Evolutionary conservation across 2,797 vertebrate genomes (phyloP).

Genomic region (Lagocephalus sceleratus): DNA sequence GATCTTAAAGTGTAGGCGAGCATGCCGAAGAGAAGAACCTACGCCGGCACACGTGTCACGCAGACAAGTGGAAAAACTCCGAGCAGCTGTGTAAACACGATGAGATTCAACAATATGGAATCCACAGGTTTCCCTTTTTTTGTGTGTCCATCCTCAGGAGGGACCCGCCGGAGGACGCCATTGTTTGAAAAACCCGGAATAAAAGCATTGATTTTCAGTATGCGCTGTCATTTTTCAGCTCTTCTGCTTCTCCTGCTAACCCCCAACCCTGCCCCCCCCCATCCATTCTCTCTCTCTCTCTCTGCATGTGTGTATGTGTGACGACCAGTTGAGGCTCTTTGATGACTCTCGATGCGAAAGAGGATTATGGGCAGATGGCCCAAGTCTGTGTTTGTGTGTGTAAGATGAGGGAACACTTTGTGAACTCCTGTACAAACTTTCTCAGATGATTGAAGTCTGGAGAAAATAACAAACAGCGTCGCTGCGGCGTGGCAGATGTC

Average conservation of each 20-base stretch:
- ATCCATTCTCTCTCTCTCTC: no score
- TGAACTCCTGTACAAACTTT: constrained; percentile 73
- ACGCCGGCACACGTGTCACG: constrained; percentile 54
- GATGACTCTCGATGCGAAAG: constrained; percentile 40
- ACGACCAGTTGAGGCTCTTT: constrained; percentile 49
- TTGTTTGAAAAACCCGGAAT: not conserved
- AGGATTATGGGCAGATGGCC: constrained; percentile 53
- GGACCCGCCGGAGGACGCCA: no score
- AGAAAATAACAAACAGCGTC: constrained; percentile 77
- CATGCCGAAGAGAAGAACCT: constrained; percentile 39
- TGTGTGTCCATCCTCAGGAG: no score
- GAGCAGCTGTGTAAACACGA: constrained; percentile 69
- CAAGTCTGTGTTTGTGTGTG: constrained; percentile 61
- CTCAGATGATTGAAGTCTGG: constrained; percentile 68
- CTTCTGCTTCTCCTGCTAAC: constrained; percentile 65
- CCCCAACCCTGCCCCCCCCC: constrained; percentile 18
- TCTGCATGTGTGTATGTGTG: constrained; percentile 13
- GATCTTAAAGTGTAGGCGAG: constrained; percentile 40
- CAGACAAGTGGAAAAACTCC: constrained; percentile 39
- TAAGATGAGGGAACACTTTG: constrained; percentile 60
- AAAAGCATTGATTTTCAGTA: not conserved
- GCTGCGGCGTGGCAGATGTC: constrained; percentile 76
- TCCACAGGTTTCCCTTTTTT: no score
- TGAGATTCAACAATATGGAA: constrained; percentile 16
- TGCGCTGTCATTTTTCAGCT: constrained; percentile 17